These are phyloP conservation scores for Rhinolophus sinicus DNA, from an alignment of 2,113 vertebrate genomes.

Conservation along the genomic window DNA sequence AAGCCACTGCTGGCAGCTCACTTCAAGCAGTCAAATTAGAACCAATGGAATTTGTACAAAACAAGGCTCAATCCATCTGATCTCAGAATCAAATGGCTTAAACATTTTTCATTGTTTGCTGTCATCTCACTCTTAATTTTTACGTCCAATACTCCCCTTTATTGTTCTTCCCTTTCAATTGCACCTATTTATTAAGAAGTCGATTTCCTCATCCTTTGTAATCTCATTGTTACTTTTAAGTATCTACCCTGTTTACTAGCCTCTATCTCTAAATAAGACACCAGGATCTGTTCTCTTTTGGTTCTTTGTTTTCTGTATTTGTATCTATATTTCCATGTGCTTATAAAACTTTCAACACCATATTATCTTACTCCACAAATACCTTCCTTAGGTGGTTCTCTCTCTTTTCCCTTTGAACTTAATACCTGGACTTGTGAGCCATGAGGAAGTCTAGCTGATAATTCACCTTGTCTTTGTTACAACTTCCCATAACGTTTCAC, in stretches of 20 bases:
- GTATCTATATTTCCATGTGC: background rate
- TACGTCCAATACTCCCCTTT: background rate
- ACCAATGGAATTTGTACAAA: background rate
- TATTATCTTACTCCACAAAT: background rate
- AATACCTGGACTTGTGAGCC: background rate
- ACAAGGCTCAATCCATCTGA: background rate
- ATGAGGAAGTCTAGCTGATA: background rate
- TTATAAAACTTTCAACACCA: background rate
- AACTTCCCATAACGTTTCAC: background rate
- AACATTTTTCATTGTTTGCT: background rate
- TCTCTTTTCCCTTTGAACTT: background rate
- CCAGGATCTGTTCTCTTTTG: background rate
- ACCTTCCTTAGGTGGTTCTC: background rate
- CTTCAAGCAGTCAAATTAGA: background rate
- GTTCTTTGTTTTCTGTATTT: background rate
- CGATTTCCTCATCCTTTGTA: background rate
- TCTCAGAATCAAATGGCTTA: background rate
- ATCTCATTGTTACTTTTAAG: background rate
- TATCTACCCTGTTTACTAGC: background rate
- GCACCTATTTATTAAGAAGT: background rate
- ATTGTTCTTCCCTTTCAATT: background rate
- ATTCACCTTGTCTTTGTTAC: background rate
- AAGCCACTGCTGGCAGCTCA: background rate
- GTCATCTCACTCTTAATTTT: background rate
- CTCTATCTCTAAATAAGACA: background rate